These are phyloP conservation scores for Thymallus thymallus DNA, from an alignment of 2,113 vertebrate genomes.

Conservation along the genomic window DNA sequence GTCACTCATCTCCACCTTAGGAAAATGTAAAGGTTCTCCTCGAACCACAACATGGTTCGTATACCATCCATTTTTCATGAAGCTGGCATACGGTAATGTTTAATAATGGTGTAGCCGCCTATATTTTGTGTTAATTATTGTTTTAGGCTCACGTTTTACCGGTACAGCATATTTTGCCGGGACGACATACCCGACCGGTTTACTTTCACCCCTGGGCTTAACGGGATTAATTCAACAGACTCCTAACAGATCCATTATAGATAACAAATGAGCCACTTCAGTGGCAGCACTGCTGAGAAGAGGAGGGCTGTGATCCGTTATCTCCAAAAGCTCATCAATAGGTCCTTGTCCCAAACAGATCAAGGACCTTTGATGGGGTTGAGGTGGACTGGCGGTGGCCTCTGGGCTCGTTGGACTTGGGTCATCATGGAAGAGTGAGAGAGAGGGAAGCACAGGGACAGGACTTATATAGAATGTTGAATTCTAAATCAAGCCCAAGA, in stretches of 20 bases:
- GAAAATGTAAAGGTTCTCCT: no score
- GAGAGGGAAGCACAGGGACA: constrained; percentile 24
- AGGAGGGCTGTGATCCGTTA: not conserved
- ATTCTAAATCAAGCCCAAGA: no score
- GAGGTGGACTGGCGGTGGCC: not conserved
- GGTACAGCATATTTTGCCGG: no score
- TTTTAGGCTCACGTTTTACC: no score
- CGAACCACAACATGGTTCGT: no score
- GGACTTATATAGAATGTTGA: constrained; percentile 3
- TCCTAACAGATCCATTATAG: constrained; percentile 56
- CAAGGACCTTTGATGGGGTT: not conserved
- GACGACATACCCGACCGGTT: no score
- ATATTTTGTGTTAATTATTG: no score
- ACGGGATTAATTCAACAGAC: constrained; percentile 63
- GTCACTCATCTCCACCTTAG: no score
- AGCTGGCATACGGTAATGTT: no score
- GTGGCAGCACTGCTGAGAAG: not conserved
- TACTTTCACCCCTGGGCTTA: constrained; percentile 27
- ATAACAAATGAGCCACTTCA: constrained; percentile 66
- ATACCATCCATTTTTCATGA: no score
- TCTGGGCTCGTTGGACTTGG: not conserved
- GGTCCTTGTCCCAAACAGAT: not conserved
- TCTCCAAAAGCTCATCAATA: not conserved
- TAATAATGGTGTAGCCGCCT: no score
- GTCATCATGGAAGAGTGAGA: not conserved